These are phyloP conservation scores for Tiliqua scincoides DNA, from an alignment of 2,113 vertebrate genomes.

Conservation along the genomic window DNA sequence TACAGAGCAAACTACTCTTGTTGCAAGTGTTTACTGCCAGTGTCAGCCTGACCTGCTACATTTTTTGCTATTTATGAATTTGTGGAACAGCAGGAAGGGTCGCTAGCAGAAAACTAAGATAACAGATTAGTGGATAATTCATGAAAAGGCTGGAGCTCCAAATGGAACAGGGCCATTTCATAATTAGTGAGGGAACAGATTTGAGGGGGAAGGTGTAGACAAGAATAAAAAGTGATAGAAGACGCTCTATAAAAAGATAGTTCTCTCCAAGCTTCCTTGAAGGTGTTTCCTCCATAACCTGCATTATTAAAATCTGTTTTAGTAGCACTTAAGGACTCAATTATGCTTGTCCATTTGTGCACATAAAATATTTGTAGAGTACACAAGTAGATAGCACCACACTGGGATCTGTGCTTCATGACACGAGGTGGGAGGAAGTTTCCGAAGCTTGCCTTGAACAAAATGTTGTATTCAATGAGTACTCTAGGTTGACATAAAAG, in stretches of 20 bases:
- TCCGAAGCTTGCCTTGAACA: neutral
- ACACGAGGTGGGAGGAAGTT: slow-evolving; percentile 20
- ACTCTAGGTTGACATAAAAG: neutral
- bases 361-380: slow-evolving; percentile 24
- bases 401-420: slow-evolving; percentile 28
- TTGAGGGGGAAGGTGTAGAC: slow-evolving; percentile 31
- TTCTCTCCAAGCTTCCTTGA: slow-evolving; percentile 30
- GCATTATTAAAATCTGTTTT: slow-evolving; percentile 27
- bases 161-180: slow-evolving; percentile 28
- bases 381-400: slow-evolving; percentile 15
- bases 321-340: slow-evolving; percentile 44
- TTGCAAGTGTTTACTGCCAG: slow-evolving; percentile 48
- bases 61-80: slow-evolving; percentile 44
- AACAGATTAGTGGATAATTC: slow-evolving; percentile 61
- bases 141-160: slow-evolving; percentile 37
- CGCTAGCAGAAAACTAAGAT: slow-evolving; percentile 53
- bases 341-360: slow-evolving; percentile 42
- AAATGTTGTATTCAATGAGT: slow-evolving; percentile 8
- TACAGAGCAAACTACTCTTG: slow-evolving; percentile 61
- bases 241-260: neutral
- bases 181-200: slow-evolving; percentile 44
- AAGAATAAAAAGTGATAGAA: slow-evolving; percentile 24
- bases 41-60: slow-evolving; percentile 35
- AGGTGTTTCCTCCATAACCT: neutral
- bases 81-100: slow-evolving; percentile 39